A percentile compares a stretch with the other conserved stretches of the same genome.
These are phyloP conservation scores for Lepidonotus clava DNA, from an alignment of 2,888 invertebrate species.

Conservation along the genomic window DNA sequence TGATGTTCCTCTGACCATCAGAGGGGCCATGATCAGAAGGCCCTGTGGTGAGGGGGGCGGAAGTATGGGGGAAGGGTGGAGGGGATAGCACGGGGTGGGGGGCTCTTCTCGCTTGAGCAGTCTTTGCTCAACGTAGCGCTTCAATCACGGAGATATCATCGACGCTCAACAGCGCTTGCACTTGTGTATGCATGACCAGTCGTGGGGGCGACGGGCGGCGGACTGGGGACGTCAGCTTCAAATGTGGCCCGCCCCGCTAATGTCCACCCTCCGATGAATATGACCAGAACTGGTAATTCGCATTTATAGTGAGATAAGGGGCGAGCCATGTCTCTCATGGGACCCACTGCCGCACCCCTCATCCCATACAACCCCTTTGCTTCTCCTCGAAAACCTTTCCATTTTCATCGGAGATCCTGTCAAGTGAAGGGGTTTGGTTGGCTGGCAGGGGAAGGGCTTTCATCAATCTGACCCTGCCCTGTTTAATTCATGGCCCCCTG, in stretches of 20 bases:
- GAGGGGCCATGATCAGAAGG: background rate
- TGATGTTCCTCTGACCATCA: too few species aligned
- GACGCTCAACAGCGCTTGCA: conserved; percentile 12
- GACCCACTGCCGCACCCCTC: background rate
- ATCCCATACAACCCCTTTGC: background rate
- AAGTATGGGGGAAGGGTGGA: background rate
- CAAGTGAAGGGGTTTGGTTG: background rate
- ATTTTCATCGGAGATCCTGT: background rate
- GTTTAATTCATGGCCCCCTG: conserved; percentile 5
- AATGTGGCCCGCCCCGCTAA: conserved; percentile 21
- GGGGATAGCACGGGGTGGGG: background rate
- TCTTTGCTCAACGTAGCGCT: background rate
- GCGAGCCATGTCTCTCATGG: background rate
- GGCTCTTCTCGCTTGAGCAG: background rate
- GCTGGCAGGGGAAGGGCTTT: background rate
- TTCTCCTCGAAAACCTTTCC: background rate
- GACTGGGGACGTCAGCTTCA: too few species aligned
- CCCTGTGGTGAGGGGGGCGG: background rate
- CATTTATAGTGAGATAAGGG: conserved; percentile 45
- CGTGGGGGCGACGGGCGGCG: background rate
- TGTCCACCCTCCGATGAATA: conserved; percentile 42
- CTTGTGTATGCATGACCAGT: conserved; percentile 48
- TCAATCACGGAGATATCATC: conserved; percentile 52
- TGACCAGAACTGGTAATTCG: conserved; percentile 52
- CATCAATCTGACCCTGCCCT: too few species aligned